Percentiles rank a stretch among this genome's conserved stretches.
Conservation (phyloP, 2,113 vertebrate genomes). For the Lepisosteus osseus region DNA sequence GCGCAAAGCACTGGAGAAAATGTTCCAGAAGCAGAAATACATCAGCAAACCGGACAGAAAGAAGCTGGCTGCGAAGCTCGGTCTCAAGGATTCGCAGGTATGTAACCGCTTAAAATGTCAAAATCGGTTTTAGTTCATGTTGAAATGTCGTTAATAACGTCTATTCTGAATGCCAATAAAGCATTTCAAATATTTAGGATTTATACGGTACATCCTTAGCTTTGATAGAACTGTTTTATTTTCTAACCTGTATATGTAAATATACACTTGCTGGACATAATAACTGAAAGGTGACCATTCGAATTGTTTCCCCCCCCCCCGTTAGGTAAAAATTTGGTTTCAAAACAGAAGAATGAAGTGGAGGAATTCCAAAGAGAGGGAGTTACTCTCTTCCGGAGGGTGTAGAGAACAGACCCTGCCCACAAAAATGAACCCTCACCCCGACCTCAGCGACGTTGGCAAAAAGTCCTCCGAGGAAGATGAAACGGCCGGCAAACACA, state of each 20-base stretch:
- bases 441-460: constrained; percentile 92
- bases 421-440: constrained; percentile 94
- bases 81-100: constrained; percentile 96
- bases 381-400: constrained; percentile 89
- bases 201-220: too few relatives aligned
- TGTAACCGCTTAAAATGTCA: not conserved
- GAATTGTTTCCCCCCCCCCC: not conserved
- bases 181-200: not conserved
- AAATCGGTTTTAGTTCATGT: too few relatives aligned
- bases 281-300: not conserved
- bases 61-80: constrained; percentile 87
- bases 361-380: constrained; percentile 97
- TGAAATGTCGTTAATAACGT: too few relatives aligned
- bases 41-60: constrained; percentile 97
- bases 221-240: too few relatives aligned
- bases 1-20: constrained; percentile 92
- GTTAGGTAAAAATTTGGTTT: constrained; percentile 97
- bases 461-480: constrained; percentile 68
- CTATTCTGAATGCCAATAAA: too few relatives aligned
- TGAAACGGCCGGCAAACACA: constrained; percentile 58
- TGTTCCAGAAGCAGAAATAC: constrained; percentile 98
- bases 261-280: too few relatives aligned
- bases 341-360: constrained; percentile 98
- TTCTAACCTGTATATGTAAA: too few relatives aligned
- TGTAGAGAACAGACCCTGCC: constrained; percentile 94